Percentiles rank a stretch among this genome's conserved stretches.
Evolutionary conservation across 2,113 vertebrate species (phyloP).

Genomic region (Sceloporus undulatus): DNA sequence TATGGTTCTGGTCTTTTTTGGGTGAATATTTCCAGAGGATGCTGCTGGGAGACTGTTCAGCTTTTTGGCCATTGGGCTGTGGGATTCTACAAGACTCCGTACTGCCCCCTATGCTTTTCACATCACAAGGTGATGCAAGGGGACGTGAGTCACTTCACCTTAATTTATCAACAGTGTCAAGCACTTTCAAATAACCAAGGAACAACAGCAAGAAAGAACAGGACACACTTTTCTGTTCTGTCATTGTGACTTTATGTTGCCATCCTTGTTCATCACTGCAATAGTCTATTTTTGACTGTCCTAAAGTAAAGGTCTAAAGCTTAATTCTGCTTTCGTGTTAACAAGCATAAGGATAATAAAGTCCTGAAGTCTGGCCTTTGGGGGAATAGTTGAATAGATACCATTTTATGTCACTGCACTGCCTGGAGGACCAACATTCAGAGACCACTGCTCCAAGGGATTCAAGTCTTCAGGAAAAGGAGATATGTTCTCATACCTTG

Average conservation of each 20-base stretch:
- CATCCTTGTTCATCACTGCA: constrained; percentile 54
- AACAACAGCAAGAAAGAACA: constrained; percentile 6
- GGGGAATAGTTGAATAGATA: not conserved
- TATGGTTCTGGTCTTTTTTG: too few species aligned
- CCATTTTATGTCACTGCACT: not conserved
- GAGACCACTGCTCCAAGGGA: too few species aligned
- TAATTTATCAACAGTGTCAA: not conserved
- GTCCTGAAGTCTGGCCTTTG: constrained; percentile 30
- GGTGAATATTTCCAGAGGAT: too few species aligned
- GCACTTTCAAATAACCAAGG: constrained; percentile 37
- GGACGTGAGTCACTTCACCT: not conserved
- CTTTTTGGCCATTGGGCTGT: too few species aligned
- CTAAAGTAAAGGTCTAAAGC: constrained; percentile 63
- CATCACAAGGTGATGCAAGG: not conserved
- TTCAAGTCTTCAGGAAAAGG: too few species aligned
- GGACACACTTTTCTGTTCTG: not conserved
- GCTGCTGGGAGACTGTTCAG: too few species aligned
- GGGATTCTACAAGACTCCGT: too few species aligned
- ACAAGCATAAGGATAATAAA: constrained; percentile 57
- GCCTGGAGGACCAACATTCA: too few species aligned
- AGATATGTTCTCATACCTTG: too few species aligned
- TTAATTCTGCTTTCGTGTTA: constrained; percentile 71
- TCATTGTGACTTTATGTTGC: constrained; percentile 64
- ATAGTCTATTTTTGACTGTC: constrained; percentile 61
- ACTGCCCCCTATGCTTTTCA: too few species aligned